Percentiles rank a stretch among this genome's conserved stretches.
Conservation (phyloP, 1,140 invertebrate genomes). For the Drosophila persimilis region DNA sequence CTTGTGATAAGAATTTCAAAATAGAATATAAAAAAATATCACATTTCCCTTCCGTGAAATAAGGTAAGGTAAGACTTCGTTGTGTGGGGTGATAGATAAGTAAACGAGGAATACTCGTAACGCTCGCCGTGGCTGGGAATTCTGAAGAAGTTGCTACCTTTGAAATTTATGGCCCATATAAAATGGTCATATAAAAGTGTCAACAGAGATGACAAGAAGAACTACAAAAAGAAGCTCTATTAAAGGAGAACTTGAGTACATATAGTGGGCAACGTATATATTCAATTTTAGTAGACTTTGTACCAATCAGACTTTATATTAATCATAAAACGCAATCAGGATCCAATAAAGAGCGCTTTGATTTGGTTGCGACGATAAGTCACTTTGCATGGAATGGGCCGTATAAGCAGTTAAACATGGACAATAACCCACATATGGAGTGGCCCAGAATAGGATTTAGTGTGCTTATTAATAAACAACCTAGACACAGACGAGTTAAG, state of each 20-base stretch:
- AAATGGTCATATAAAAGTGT: constrained; percentile 1
- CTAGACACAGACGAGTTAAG: constrained; percentile 7
- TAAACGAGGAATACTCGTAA: constrained; percentile 7
- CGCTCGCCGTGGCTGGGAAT: constrained; percentile 8
- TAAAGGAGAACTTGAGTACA: background rate
- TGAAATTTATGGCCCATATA: constrained; percentile 4
- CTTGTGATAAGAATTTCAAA: constrained; percentile 46
- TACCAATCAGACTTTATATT: constrained; percentile 18
- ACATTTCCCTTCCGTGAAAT: constrained; percentile 1
- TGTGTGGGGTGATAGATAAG: constrained; percentile 27
- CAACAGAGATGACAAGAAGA: background rate
- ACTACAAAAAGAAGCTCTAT: background rate
- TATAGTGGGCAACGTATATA: background rate
- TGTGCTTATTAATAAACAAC: constrained; percentile 52
- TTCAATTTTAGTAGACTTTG: background rate
- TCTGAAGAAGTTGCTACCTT: constrained; percentile 14
- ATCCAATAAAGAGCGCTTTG: background rate
- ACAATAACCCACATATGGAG: constrained; percentile 45
- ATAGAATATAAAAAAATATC: constrained; percentile 11
- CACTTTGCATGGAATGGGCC: constrained; percentile 9
- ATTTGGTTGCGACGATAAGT: constrained; percentile 28
- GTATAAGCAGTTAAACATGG: constrained; percentile 18
- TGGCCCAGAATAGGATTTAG: constrained; percentile 29
- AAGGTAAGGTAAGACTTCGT: background rate
- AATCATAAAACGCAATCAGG: constrained; percentile 45